Conservation (phyloP, 2,797 vertebrate genomes). For the Melanotaenia parkinsoni region DNA sequence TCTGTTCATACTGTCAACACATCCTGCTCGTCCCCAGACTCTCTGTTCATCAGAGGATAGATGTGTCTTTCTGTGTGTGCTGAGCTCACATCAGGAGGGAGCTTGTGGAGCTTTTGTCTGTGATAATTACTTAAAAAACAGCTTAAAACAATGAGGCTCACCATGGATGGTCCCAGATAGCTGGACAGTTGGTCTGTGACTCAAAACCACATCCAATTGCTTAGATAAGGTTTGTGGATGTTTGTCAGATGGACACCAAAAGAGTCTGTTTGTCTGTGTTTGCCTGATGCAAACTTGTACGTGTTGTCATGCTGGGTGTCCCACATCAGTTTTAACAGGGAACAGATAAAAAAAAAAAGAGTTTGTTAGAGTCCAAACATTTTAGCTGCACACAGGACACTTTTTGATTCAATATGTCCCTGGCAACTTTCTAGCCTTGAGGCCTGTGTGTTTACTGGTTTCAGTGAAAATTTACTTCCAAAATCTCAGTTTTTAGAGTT, state of each 20-base stretch:
- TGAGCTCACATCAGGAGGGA: slow-evolving; percentile 56
- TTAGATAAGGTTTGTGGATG: slow-evolving; percentile 36
- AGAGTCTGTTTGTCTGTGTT: slow-evolving; percentile 32
- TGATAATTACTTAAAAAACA: slow-evolving; percentile 69
- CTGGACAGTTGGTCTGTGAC: slow-evolving; percentile 64
- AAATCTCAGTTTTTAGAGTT: too few species aligned
- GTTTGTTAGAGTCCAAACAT: slow-evolving; percentile 32
- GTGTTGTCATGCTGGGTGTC: slow-evolving; percentile 51
- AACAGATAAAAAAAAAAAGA: slow-evolving; percentile 56
- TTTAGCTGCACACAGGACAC: slow-evolving; percentile 33
- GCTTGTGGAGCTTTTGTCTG: slow-evolving; percentile 64
- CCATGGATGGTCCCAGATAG: slow-evolving; percentile 48
- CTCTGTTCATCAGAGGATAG: slow-evolving; percentile 59
- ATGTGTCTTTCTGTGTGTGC: slow-evolving; percentile 28
- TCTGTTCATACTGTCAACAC: slow-evolving; percentile 20
- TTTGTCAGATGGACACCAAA: slow-evolving; percentile 31
- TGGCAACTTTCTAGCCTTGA: not conserved
- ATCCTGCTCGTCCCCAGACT: slow-evolving; percentile 37
- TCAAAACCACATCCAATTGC: slow-evolving; percentile 43
- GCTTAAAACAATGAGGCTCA: slow-evolving; percentile 58
- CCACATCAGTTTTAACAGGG: slow-evolving; percentile 62
- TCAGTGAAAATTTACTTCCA: too few species aligned
- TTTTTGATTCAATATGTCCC: slow-evolving; percentile 31
- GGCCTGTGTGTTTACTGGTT: too few species aligned
- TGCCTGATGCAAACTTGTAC: slow-evolving; percentile 31